Base-by-base conservation (phyloP, 2,888 invertebrate genomes). In the Catocala fraxini region DNA sequence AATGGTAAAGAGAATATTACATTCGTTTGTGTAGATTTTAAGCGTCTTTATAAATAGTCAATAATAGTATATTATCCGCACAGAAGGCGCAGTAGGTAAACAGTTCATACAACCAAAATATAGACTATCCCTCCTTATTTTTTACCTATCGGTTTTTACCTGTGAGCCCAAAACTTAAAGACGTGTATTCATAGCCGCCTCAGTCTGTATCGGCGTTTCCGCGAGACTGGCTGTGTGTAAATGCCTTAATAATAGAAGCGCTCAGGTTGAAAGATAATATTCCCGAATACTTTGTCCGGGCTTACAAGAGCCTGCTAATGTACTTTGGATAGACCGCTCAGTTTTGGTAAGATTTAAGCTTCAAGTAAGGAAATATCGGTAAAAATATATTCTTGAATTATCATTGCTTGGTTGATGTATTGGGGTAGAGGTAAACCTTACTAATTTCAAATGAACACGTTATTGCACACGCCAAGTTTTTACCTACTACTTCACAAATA, bases 251-350 rank as follows among this genome's bases (percentile, higher is more conserved):
- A 84, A 83, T 80, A 72, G 70, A 72, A 59, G 60, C 81, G 70
- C 70, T 79, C 83, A 78, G 75, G 79, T 82, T 57, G 87, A 87
- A 86, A 87, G 87, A 75, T 75, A 73, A 73, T 64, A 63, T 62
- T 46, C 5, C 59, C 47, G 55, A 65, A 68, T 63, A 71, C 64
- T 75, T 75, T 68, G 63, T 65, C 59, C 58, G 51, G 58, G 51
- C 47, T 42, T 63, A 34, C 58, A 70, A 68, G 65, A 61, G 63
- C 7, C 33, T 61, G 53, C 54, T 75, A 63, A 70, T 72, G 66
- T 70, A 47, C 58, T 70, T 67, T 43, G n/a, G 57, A 42, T 59
- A 47, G n/a, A 45, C 15, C 34, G 51, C 49, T 15, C 48, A 33
- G 33, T 34, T 63, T 52, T 42, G 13, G 33, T 54, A 51, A 58